phyloP scores from a whole-genome alignment of 2,113 vertebrate genomes.

The Cnemophilus loriae region DNA sequence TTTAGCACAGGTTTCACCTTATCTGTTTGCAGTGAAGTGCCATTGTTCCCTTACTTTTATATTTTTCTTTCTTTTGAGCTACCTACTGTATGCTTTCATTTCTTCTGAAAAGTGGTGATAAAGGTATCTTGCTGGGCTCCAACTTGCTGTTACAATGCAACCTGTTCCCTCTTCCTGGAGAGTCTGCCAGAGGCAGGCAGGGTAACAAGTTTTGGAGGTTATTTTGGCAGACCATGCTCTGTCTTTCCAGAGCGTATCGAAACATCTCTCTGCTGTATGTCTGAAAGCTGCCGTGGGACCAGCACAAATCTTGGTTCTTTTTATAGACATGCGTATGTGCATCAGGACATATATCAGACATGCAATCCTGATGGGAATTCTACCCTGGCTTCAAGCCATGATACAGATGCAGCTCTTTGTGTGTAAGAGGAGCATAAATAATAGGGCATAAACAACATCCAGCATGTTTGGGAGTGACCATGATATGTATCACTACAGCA shows the following conservation, averaged over 20 bases:
- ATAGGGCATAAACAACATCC: not conserved
- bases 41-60: not conserved
- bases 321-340: fast-evolving
- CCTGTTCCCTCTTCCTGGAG: not conserved
- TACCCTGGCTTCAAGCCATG: not conserved
- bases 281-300: not conserved
- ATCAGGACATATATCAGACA: not conserved
- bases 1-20: not conserved
- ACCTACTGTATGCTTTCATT: not conserved
- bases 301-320: not conserved
- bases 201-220: not conserved
- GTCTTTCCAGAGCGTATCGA: not conserved
- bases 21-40: not conserved
- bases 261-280: not conserved
- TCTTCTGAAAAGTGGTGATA: not conserved
- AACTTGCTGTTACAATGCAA: not conserved
- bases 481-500: not conserved
- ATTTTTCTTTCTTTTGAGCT: not conserved
- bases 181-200: not conserved
- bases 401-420: not conserved
- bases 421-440: not conserved
- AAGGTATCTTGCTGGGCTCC: not conserved
- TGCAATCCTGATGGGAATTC: not conserved
- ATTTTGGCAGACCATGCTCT: not conserved
- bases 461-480: fast-evolving